phyloP scores from a whole-genome alignment of 2,888 invertebrate species.

The Drosophila glabriapex region DNA sequence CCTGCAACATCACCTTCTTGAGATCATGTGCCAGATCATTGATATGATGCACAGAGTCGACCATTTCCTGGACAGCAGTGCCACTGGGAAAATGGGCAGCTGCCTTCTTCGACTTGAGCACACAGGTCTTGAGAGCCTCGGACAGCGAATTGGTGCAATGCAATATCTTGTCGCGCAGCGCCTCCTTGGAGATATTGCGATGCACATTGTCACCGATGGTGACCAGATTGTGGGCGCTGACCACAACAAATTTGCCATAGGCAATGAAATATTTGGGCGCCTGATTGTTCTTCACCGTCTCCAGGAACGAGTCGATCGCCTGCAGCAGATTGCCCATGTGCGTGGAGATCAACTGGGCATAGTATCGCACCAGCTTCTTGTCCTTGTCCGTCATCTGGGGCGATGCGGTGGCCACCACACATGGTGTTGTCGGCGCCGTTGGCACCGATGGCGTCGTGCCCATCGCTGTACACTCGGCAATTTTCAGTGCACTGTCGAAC shows the following conservation, averaged over 20 bases:
- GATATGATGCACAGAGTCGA: constrained; percentile 94
- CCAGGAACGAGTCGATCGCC: constrained; percentile 96
- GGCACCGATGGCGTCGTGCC: constrained; percentile 81
- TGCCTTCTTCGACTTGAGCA: constrained; percentile 95
- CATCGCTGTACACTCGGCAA: constrained; percentile 89
- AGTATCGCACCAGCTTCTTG: constrained; percentile 93
- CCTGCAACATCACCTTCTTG: constrained; percentile 90
- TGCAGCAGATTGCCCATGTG: constrained; percentile 94
- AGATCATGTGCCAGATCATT: constrained; percentile 93
- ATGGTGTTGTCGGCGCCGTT: constrained; percentile 48
- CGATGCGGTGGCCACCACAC: constrained; percentile 41
- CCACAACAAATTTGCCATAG: constrained; percentile 96
- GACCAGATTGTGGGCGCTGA: constrained; percentile 96
- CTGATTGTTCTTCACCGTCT: constrained; percentile 96
- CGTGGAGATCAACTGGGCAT: constrained; percentile 93
- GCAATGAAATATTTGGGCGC: constrained; percentile 97
- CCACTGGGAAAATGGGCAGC: constrained; percentile 97
- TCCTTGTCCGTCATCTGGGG: constrained; percentile 90
- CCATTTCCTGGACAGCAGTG: constrained; percentile 96
- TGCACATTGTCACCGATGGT: constrained; percentile 97
- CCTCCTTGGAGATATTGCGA: constrained; percentile 91
- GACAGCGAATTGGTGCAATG: constrained; percentile 92
- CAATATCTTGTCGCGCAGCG: constrained; percentile 90
- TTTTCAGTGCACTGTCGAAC: constrained; percentile 91
- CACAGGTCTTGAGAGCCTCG: constrained; percentile 92